Percentiles rank a stretch among this genome's conserved stretches.
phyloP scores from a whole-genome alignment of 2,113 vertebrate genomes.

The Podiceps cristatus region DNA sequence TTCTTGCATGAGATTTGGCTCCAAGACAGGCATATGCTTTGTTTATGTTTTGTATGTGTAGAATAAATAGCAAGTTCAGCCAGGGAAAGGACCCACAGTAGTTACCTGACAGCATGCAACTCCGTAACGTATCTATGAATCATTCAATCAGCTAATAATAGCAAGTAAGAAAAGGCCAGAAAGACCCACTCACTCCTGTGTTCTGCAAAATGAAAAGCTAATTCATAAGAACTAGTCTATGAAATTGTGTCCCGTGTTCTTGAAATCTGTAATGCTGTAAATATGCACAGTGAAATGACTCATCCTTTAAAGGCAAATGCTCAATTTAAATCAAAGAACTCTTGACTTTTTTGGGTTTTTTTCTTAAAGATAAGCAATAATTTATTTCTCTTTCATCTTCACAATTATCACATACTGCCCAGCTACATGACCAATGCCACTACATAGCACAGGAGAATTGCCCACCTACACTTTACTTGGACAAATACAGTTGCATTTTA shows the following conservation, averaged over 20 bases:
- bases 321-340: slow-evolving; percentile 72
- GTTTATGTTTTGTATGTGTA: neutral
- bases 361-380: slow-evolving; percentile 87
- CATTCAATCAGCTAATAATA: neutral
- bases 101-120: neutral
- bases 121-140: neutral
- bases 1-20: neutral
- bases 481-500: slow-evolving; percentile 86
- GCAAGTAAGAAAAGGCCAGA: neutral
- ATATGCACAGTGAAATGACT: neutral
- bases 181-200: neutral
- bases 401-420: slow-evolving; percentile 91
- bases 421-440: slow-evolving; percentile 89
- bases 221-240: neutral
- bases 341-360: slow-evolving; percentile 1
- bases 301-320: slow-evolving; percentile 29
- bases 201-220: neutral
- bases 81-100: neutral
- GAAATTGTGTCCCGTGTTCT: neutral
- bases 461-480: slow-evolving; percentile 88
- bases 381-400: slow-evolving; percentile 89
- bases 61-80: neutral
- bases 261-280: slow-evolving; percentile 16
- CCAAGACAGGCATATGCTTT: neutral
- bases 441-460: slow-evolving; percentile 86